Percentiles rank a stretch among this genome's conserved stretches.
Evolutionary conservation across 1,140 invertebrate genomes (phyloP).

Genomic region (Hydropsyche tenuis): DNA sequence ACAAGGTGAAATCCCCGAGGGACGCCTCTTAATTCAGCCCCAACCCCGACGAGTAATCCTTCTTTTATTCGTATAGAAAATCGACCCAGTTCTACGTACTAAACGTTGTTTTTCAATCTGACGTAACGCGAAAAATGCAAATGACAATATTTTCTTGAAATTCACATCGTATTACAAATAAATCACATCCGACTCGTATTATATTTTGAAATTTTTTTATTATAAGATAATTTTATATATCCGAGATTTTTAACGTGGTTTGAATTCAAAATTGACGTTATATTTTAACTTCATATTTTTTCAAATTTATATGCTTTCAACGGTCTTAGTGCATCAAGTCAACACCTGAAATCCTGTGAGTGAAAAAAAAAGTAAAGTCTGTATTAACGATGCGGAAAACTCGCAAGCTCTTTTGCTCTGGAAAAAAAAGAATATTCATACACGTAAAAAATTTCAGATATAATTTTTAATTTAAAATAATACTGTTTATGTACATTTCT

Average conservation of each 20-base stretch:
- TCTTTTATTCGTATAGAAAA: conserved; percentile 29
- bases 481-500: too few species aligned
- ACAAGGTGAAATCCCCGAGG: conserved; percentile 1
- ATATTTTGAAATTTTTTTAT: too few species aligned
- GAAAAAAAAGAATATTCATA: background rate
- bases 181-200: too few species aligned
- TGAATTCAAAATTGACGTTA: too few species aligned
- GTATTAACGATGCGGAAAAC: background rate
- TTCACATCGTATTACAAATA: background rate
- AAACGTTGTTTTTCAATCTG: conserved; percentile 19
- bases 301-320: background rate
- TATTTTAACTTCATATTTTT: background rate
- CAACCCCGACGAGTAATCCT: background rate
- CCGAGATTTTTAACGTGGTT: too few species aligned
- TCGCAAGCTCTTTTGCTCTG: background rate
- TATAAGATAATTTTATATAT: too few species aligned
- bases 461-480: too few species aligned
- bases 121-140: background rate
- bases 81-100: background rate
- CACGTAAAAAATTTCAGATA: too few species aligned
- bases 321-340: background rate
- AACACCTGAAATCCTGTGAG: background rate
- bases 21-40: background rate
- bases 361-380: background rate
- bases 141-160: background rate